Evolutionary conservation across 2,113 vertebrate species (phyloP), one percentile per base, ranked within the genome.

Genomic region (Hipposideros armiger): DNA sequence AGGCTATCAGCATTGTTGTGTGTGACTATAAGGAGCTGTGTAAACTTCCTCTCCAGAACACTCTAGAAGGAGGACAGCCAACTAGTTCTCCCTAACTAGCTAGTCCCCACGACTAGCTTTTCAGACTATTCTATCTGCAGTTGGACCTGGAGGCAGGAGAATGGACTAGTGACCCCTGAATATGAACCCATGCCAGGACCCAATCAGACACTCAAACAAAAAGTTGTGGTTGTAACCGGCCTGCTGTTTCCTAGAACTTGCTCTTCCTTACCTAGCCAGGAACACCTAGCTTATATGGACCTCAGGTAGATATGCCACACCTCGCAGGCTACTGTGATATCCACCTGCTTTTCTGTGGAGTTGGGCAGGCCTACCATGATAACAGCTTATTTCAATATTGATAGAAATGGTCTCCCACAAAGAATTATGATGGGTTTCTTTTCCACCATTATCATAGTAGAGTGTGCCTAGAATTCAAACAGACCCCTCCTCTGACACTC

Each of bases 381-480:
- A 64, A 97, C 83, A 70, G 84, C 72, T 96, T 91, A 91, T 97
- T 98, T 98, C 97, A 42, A 96, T 94, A 52, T 47, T 87, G 94
- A 97, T 90, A 87, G 97, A 97, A 97, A 87, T 78, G 83, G 92
- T 91, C 95, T 97, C 97, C 97, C 85, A 93, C 40, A 56, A 93
- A 96, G 97, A 97, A 97, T 95, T 87, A 97, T 94, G 97, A 97
- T 96, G 97, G 97, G 97, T 97, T 98, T 96, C 97, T 98, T 98
- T 98, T 97, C 97, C 83, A 87, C 96, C 90, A 90, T 97, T 97
- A 95, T 97, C 98, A 97, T 97, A 86, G 96, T 93, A 4, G 94
- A 62, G 78, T 95, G 78, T 89, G 97, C 89, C 88, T 87, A 30
- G 98, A 98, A 98, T 98, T 97, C 96, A 98, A 97, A 94, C 90